Evolutionary conservation across 2,888 invertebrate species (phyloP), one percentile per base, ranked within the genome.

Genomic region (Drosophila multiciliata): DNA sequence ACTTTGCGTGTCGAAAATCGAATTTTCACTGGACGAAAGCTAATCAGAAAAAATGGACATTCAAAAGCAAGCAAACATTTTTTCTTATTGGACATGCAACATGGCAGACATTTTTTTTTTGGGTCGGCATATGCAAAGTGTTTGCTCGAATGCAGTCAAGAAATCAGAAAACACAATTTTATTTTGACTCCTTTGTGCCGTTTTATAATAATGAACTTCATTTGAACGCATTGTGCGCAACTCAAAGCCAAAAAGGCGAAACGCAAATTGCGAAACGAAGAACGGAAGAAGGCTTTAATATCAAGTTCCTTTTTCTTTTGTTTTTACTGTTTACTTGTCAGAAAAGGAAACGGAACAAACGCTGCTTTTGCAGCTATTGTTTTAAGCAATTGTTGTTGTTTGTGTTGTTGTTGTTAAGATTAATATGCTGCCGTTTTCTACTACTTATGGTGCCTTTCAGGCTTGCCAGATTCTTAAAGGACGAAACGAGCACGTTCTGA

Each of bases 381-480:
- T 75, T 75, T 71, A 60, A 60, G 62, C 57, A 60, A 7, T 50
- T 36, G n/a, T 61, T 72, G 29, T 45, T 50, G 45, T 69, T 69
- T 69, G 67, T 82, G 69, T 50, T 83, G 63, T n/a, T 66, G 48
- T 29, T 66, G 48, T 62, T 66, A 79, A 88, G 88, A 87, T 87
- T 87, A 88, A 87, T 87, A 88, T 83, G 88, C 89, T 87, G 84
- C 82, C 82, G 80, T 79, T 82, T 87, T 88, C 84, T 73, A 83
- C 82, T 86, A 84, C 87, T 87, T 88, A 86, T 86, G 86, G 82
- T 86, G 88, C 78, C 86, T 82, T 83, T 88, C 83, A 82, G 62
- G 78, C 73, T 68, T 66, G 62, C 68, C 73, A 58, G 42, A 55
- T 71, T 69, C 80, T 82, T 72, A 78, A 72, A 80, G 78, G 78